Evolutionary conservation across 37 sponge, comb jelly and placozoan species (phyloP).

Genomic region (Chondrosia reniformis): DNA sequence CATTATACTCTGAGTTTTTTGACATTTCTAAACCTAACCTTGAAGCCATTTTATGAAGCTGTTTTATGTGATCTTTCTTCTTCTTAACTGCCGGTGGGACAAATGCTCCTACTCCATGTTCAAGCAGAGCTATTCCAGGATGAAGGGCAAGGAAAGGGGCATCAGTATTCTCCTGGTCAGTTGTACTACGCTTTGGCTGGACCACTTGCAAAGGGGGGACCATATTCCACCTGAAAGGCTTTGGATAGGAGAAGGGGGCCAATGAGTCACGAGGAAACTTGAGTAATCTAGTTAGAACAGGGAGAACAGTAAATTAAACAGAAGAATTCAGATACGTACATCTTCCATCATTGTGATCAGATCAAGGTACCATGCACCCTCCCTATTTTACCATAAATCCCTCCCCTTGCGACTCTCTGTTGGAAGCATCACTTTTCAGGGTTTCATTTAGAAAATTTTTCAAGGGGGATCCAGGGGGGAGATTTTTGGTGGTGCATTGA

Average conservation of each 20-base stretch:
- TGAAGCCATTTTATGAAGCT: constrained; percentile 41
- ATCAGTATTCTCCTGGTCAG: not conserved
- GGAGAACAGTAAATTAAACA: no score
- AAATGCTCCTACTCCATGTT: constrained; percentile 11
- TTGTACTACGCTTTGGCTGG: not conserved
- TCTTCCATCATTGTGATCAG: no score
- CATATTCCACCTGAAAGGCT: constrained; percentile 48
- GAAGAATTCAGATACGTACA: no score
- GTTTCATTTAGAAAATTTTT: no score
- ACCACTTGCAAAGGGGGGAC: constrained; percentile 41
- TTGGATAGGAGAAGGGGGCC: not conserved
- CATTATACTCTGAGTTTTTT: not conserved
- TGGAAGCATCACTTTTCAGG: no score
- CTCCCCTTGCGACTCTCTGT: no score
- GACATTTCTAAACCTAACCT: constrained; percentile 23
- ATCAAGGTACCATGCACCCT: no score
- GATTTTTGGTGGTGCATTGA: no score
- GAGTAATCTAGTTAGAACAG: not conserved
- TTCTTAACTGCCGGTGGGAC: constrained; percentile 24
- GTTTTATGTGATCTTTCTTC: constrained; percentile 29
- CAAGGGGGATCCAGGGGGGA: no score
- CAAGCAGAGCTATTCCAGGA: constrained; percentile 47
- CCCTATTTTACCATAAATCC: no score
- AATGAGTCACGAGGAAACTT: not conserved
- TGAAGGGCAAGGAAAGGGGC: constrained; percentile 51